A percentile compares a stretch with the other conserved stretches of the same genome.
Evolutionary conservation across 1,140 invertebrate species (phyloP).

Genomic region (Phymorhynchus buccinoides): DNA sequence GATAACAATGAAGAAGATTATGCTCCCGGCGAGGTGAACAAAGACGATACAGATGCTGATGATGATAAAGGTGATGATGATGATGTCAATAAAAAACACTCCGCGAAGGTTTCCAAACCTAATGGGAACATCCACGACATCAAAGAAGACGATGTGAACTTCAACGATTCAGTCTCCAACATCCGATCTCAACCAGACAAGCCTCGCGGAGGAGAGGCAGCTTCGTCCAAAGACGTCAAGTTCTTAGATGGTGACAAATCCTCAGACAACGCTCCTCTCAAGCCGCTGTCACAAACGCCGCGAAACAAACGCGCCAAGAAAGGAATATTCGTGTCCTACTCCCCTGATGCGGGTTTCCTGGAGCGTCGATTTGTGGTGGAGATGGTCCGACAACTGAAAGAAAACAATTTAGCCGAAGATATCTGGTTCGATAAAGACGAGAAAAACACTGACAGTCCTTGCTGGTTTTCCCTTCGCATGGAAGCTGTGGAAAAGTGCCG

Average conservation of each 20-base stretch:
- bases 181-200: slow-evolving; percentile 2
- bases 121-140: neutral
- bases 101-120: neutral
- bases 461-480: slow-evolving; percentile 70
- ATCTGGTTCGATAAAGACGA: slow-evolving; percentile 73
- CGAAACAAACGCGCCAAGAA: slow-evolving; percentile 64
- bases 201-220: neutral
- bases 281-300: neutral
- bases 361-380: slow-evolving; percentile 71
- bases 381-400: slow-evolving; percentile 68
- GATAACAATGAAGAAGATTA: slow-evolving; percentile 16
- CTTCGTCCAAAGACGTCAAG: neutral
- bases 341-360: slow-evolving; percentile 70
- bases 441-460: slow-evolving; percentile 68
- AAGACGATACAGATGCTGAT: neutral
- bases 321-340: slow-evolving; percentile 70
- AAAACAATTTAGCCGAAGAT: slow-evolving; percentile 71
- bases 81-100: neutral
- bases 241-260: neutral
- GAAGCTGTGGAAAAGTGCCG: slow-evolving; percentile 70
- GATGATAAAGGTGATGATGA: neutral
- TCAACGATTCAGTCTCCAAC: slow-evolving; percentile 34
- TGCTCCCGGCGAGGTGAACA: slow-evolving; percentile 2
- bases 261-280: neutral
- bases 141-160: slow-evolving; percentile 10